Evolutionary conservation across 2,888 invertebrate genomes (phyloP).

Genomic region (Sipha maydis): DNA sequence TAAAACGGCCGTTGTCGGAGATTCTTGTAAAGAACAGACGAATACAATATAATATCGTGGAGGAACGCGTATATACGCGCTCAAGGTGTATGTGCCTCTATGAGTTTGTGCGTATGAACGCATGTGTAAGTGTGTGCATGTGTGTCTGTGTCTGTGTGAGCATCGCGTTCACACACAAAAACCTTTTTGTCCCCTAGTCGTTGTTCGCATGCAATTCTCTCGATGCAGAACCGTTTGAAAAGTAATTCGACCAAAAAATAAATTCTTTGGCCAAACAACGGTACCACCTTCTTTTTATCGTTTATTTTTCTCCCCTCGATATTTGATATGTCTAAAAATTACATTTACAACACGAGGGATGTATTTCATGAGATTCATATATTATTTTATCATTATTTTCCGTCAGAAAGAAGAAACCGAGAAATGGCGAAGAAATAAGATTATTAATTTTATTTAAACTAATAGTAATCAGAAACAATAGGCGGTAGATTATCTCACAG

Average conservation of each 20-base stretch:
- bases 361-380: constrained; percentile 16
- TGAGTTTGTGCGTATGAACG: constrained; percentile 5
- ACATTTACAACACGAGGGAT: constrained; percentile 22
- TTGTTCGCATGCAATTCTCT: constrained; percentile 10
- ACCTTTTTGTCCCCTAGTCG: constrained; percentile 47
- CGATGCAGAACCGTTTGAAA: constrained; percentile 44
- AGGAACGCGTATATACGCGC: neutral
- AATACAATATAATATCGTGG: neutral
- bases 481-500: constrained; percentile 59
- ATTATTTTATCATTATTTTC: neutral
- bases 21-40: neutral
- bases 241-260: constrained; percentile 61
- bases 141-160: neutral
- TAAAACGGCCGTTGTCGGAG: constrained; percentile 17
- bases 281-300: constrained; percentile 47
- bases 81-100: neutral
- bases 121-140: neutral
- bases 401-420: neutral
- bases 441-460: constrained; percentile 58
- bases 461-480: constrained; percentile 58
- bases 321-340: constrained; percentile 58
- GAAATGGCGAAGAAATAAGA: constrained; percentile 13
- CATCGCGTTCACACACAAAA: constrained; percentile 37
- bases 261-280: constrained; percentile 60
- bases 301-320: constrained; percentile 53